Evolutionary conservation across 1,140 invertebrate species (phyloP).

Genomic region (Physella acuta): DNA sequence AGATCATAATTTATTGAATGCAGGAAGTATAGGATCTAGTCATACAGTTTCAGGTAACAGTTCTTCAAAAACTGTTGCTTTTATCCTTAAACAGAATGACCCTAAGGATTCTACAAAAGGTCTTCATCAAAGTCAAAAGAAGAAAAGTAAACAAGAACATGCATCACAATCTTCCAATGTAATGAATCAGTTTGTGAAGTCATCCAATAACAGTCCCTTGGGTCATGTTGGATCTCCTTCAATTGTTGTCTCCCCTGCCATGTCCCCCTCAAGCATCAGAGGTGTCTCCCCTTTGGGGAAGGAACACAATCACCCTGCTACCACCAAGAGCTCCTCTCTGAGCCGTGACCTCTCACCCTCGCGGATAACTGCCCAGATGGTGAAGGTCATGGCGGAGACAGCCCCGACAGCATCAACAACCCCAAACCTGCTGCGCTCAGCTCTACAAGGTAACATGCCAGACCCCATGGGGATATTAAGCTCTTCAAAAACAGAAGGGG

Average conservation of each 20-base stretch:
- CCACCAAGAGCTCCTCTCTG: slow-evolving; percentile 32
- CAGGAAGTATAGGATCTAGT: not conserved
- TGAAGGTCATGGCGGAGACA: slow-evolving; percentile 30
- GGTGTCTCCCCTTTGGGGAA: slow-evolving; percentile 16
- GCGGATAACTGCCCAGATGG: slow-evolving; percentile 32
- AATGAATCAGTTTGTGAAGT: not conserved
- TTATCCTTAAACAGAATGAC: slow-evolving; percentile 12
- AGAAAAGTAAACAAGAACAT: slow-evolving; percentile 8
- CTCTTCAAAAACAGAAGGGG: slow-evolving; percentile 18
- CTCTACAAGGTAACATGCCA: slow-evolving; percentile 31
- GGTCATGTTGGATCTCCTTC: slow-evolving; percentile 1
- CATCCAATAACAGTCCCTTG: not conserved
- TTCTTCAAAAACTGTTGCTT: slow-evolving; percentile 23
- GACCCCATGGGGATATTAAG: slow-evolving; percentile 16
- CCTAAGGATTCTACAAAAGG: not conserved
- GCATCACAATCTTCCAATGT: not conserved
- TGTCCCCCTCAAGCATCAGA: slow-evolving; percentile 10
- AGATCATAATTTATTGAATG: slow-evolving; percentile 3
- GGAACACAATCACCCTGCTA: slow-evolving; percentile 15
- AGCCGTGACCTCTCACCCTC: slow-evolving; percentile 34
- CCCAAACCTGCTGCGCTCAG: slow-evolving; percentile 28
- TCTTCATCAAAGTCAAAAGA: not conserved
- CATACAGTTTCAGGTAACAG: not conserved
- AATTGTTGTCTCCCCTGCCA: not conserved
- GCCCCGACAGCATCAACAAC: not conserved